phyloP scores from a whole-genome alignment of 2,888 invertebrate species.

The Stenodera caucasica region DNA sequence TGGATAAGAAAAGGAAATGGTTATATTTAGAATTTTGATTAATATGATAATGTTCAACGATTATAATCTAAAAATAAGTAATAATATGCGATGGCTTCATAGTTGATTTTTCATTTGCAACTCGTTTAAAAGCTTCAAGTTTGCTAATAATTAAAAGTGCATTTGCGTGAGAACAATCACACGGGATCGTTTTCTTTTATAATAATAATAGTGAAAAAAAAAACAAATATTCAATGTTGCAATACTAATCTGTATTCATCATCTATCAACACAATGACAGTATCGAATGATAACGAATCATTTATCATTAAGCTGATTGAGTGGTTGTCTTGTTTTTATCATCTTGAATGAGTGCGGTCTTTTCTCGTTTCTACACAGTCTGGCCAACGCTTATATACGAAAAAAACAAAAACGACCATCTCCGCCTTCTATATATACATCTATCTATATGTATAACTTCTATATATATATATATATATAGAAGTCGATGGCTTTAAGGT shows the following conservation, averaged over 20 bases:
- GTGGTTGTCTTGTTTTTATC: slow-evolving; percentile 25
- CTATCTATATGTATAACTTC: no score
- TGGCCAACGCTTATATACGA: slow-evolving; percentile 2
- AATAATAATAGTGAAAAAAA: background rate
- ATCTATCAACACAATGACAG: slow-evolving; percentile 39
- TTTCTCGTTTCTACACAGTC: background rate
- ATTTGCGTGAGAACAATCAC: slow-evolving; percentile 5
- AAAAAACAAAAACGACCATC: slow-evolving; percentile 11
- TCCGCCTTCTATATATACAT: no score
- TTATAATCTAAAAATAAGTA: background rate
- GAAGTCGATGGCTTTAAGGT: background rate
- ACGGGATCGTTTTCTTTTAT: background rate
- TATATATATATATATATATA: no score
- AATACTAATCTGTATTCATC: slow-evolving; percentile 25
- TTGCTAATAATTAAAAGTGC: background rate
- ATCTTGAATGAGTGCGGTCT: slow-evolving; percentile 23
- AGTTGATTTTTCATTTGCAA: background rate
- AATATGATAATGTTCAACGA: background rate
- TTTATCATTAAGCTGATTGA: slow-evolving; percentile 36
- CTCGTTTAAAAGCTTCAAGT: background rate
- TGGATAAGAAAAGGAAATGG: background rate
- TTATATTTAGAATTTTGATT: no score
- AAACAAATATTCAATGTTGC: background rate
- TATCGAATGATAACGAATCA: slow-evolving; percentile 39
- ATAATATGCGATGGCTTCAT: no score